Evolutionary conservation across 2,113 vertebrate species (phyloP).

Genomic region (Hiodon tergisus): DNA sequence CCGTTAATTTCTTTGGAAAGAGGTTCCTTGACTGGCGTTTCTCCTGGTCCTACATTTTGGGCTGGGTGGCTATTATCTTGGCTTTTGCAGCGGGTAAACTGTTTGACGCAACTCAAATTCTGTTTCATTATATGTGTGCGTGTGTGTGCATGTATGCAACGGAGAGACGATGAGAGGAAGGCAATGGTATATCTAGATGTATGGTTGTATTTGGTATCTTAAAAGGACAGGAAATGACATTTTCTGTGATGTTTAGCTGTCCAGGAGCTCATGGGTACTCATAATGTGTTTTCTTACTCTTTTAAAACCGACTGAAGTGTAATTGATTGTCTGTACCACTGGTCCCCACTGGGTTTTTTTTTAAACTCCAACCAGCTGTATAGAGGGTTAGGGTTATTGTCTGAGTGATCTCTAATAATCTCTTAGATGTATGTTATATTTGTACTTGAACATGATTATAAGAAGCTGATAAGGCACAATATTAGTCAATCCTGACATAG

Average conservation of each 20-base stretch:
- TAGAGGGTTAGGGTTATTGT: not conserved
- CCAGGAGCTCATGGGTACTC: too few species aligned
- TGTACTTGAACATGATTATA: too few species aligned
- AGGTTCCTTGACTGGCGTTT: constrained; percentile 70
- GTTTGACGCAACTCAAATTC: not conserved
- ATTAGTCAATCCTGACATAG: not conserved
- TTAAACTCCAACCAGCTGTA: not conserved
- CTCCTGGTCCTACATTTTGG: constrained; percentile 77
- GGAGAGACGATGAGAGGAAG: not conserved
- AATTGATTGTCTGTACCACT: not conserved
- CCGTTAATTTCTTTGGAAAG: constrained; percentile 67
- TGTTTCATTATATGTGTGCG: not conserved
- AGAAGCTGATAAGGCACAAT: not conserved
- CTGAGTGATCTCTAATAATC: too few species aligned
- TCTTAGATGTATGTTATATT: too few species aligned
- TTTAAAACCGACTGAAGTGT: too few species aligned
- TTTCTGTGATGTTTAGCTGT: too few species aligned
- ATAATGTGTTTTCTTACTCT: too few species aligned
- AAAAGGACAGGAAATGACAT: too few species aligned
- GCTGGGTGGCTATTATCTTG: constrained; percentile 67
- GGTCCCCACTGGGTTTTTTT: not conserved
- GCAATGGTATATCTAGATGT: not conserved
- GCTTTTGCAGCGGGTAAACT: constrained; percentile 61
- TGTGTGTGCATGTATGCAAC: not conserved
- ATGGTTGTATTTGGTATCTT: not conserved